phyloP scores from a whole-genome alignment of 2,113 vertebrate genomes.

The Noctilio leporinus region DNA sequence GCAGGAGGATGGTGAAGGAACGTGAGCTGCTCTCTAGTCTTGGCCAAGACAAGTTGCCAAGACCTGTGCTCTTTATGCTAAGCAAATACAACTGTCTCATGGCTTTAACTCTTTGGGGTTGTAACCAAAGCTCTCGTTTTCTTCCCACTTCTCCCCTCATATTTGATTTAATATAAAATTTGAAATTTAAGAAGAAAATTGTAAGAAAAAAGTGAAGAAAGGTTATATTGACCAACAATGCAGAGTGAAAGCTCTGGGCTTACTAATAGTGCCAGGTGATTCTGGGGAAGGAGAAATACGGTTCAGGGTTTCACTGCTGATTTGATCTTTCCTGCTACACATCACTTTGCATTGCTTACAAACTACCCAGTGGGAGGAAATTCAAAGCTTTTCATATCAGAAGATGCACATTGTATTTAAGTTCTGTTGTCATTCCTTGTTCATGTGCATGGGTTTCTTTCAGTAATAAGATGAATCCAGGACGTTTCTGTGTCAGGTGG shows the following conservation, averaged over 20 bases:
- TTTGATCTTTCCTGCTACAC: neutral
- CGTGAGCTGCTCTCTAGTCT: neutral
- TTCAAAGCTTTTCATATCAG: neutral
- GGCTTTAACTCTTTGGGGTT: neutral
- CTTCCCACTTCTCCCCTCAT: neutral
- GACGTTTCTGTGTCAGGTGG: fast-evolving
- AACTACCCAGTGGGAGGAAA: neutral
- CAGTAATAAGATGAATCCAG: neutral
- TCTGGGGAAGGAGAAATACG: neutral
- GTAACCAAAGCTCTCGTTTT: neutral
- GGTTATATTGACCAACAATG: neutral
- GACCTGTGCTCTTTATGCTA: neutral
- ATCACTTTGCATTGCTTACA: neutral
- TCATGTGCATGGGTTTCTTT: neutral
- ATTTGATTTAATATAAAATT: neutral
- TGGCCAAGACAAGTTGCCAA: neutral
- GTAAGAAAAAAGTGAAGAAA: neutral
- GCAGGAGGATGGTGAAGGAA: neutral
- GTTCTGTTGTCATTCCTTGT: neutral
- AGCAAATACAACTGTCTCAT: neutral
- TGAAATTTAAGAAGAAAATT: neutral
- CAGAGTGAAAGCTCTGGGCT: neutral
- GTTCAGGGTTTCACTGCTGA: neutral
- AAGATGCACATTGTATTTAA: neutral
- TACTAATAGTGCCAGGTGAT: neutral